Evolutionary conservation across 2,888 invertebrate genomes (phyloP).

Genomic region (Drosophila koepferae): DNA sequence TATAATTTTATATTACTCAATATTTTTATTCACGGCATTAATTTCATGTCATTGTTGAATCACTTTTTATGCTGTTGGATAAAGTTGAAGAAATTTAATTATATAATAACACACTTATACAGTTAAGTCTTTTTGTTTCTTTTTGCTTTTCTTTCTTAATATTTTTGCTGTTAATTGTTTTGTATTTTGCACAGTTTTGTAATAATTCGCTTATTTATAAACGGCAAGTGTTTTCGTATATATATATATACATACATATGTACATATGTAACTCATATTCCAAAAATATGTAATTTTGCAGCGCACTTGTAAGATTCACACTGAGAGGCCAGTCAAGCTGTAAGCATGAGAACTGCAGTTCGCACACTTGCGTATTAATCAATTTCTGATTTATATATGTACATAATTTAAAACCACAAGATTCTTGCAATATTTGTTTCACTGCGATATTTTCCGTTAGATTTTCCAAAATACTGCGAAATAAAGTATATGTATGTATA

Average conservation of each 20-base stretch:
- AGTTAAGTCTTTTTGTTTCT: not conserved
- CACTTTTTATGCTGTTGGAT: slow-evolving; percentile 44
- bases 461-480: slow-evolving; percentile 5
- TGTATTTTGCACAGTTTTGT: slow-evolving; percentile 13
- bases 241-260: not conserved
- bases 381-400: not conserved
- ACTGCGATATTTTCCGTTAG: slow-evolving; percentile 2
- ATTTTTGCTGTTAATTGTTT: not conserved
- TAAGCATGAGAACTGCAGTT: not conserved
- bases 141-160: not conserved
- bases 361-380: not conserved
- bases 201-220: slow-evolving; percentile 3
- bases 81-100: slow-evolving; percentile 50
- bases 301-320: not conserved
- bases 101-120: slow-evolving; percentile 33
- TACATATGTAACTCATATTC: not conserved
- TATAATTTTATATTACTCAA: slow-evolving; percentile 23
- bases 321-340: not conserved
- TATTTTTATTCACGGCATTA: slow-evolving; percentile 16
- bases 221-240: not conserved
- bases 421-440: slow-evolving; percentile 7
- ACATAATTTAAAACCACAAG: not conserved
- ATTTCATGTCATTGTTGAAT: slow-evolving; percentile 43
- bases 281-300: not conserved
- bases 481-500: slow-evolving; percentile 7